Percentiles rank a stretch among this genome's conserved stretches.
These are phyloP conservation scores for Naso thynnoides DNA, from an alignment of 2,797 vertebrate species.

Conservation along the genomic window DNA sequence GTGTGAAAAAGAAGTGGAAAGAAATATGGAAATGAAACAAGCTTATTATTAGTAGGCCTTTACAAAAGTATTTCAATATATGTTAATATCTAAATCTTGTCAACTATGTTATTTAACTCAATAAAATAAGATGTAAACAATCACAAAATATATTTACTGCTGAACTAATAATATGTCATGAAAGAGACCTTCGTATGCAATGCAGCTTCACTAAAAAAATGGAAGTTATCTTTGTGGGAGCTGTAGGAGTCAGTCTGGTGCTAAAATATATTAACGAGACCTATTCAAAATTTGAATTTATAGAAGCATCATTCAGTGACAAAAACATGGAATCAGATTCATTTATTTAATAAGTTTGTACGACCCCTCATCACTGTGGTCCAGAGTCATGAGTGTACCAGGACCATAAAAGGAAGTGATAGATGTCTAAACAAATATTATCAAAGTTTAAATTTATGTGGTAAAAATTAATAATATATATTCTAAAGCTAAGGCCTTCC, in stretches of 20 bases:
- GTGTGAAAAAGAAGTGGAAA: conserved; percentile 10
- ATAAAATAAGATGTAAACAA: conserved; percentile 6
- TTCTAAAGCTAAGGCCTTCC: background rate
- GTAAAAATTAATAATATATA: too few relatives aligned
- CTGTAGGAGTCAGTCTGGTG: conserved; percentile 14
- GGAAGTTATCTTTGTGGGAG: background rate
- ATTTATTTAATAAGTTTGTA: conserved; percentile 28
- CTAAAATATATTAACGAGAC: background rate
- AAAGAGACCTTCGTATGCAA: conserved; percentile 23
- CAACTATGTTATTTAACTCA: conserved; percentile 8
- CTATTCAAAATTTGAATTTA: background rate
- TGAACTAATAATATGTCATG: conserved; percentile 40
- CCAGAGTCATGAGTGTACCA: too few relatives aligned
- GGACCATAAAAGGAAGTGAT: too few relatives aligned
- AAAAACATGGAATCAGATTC: conserved; percentile 16
- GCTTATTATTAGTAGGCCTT: background rate
- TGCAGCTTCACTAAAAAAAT: conserved; percentile 6
- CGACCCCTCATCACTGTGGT: background rate
- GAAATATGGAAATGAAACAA: conserved; percentile 15
- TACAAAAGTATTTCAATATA: conserved; percentile 8
- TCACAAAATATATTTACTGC: conserved; percentile 12
- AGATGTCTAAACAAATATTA: too few relatives aligned
- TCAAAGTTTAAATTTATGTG: too few relatives aligned
- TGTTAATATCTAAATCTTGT: conserved; percentile 17
- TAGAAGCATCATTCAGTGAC: conserved; percentile 14